A percentile compares a stretch with the other conserved stretches of the same genome.
Conservation (phyloP, 1,140 invertebrate genomes). For the Diploscapter pachys region DNA sequence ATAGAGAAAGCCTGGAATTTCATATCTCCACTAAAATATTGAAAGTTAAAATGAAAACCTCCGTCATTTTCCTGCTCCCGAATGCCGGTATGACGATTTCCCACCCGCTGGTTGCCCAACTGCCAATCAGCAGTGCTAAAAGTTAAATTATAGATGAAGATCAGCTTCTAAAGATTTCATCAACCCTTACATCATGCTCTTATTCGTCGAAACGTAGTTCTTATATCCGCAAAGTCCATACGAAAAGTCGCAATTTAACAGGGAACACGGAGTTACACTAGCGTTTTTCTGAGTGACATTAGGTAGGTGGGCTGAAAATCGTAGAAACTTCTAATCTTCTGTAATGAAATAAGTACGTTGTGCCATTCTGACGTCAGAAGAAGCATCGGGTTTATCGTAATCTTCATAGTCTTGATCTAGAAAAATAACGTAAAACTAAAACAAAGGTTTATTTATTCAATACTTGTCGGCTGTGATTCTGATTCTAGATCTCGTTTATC, state of each 20-base stretch:
- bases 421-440: no score
- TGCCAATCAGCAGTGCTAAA: constrained; percentile 18
- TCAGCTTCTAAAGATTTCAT: no score
- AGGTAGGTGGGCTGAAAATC: no score
- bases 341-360: no score
- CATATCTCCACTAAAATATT: background rate
- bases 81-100: constrained; percentile 27
- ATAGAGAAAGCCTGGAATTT: constrained; percentile 29
- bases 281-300: no score
- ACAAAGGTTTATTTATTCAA: no score
- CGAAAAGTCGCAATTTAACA: constrained; percentile 20
- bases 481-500: no score
- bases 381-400: no score
- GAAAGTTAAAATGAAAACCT: constrained; percentile 18
- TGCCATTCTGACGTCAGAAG: no score
- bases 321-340: no score
- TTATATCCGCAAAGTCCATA: constrained; percentile 12
- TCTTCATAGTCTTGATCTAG: no score
- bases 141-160: background rate
- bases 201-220: constrained; percentile 16
- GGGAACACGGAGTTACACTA: constrained; percentile 2
- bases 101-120: constrained; percentile 14
- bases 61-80: constrained; percentile 3
- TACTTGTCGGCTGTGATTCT: no score
- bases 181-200: background rate